Conservation (phyloP, 2,797 vertebrate species). For the Paedocypris micromegethes region DNA sequence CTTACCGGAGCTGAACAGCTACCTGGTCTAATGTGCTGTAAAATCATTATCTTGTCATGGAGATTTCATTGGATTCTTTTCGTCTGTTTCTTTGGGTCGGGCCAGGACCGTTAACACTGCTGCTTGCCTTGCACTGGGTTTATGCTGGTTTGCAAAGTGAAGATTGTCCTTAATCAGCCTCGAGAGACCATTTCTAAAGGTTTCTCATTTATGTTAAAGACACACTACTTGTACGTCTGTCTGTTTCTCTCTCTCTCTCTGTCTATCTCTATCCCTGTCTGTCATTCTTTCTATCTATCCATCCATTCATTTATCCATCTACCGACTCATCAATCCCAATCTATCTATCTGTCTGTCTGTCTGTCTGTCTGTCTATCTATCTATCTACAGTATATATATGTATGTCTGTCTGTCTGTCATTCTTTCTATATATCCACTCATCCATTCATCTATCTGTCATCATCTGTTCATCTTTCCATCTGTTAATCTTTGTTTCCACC, state of each 20-base stretch:
- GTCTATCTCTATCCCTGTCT: no score
- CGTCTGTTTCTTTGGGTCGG: conserved; percentile 1
- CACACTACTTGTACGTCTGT: conserved; percentile 10
- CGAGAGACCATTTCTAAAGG: conserved; percentile 12
- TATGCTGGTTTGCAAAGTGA: conserved; percentile 30
- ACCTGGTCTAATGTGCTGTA: conserved; percentile 67
- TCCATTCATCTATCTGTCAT: no score
- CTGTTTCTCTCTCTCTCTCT: neutral
- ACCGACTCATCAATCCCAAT: no score
- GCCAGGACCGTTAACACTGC: conserved; percentile 18
- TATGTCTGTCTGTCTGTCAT: no score
- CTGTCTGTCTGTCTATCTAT: no score
- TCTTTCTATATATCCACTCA: no score
- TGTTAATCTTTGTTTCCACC: no score
- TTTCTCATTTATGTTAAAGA: neutral
- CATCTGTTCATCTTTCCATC: no score
- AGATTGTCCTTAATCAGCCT: conserved; percentile 42
- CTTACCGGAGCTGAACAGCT: conserved; percentile 56
- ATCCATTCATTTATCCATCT: no score
- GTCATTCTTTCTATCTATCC: no score
- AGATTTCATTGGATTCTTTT: conserved; percentile 29
- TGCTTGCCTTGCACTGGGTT: conserved; percentile 2
- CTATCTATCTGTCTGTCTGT: no score
- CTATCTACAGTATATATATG: no score
- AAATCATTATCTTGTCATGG: conserved; percentile 49